Base-by-base conservation (phyloP, 2,797 vertebrate genomes). In the Pagetopsis macropterus region DNA sequence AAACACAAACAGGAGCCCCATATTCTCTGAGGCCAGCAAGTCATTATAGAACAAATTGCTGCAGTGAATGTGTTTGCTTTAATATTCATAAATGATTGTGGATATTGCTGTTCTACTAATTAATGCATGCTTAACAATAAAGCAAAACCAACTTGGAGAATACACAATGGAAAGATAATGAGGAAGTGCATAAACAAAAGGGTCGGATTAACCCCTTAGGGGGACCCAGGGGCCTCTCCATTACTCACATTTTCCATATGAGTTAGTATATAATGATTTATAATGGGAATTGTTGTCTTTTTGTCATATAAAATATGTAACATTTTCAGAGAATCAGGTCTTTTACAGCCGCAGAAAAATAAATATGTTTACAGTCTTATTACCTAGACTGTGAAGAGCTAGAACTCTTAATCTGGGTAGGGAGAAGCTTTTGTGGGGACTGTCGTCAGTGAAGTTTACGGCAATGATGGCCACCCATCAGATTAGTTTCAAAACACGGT, bases 1-100 rank as follows among this genome's bases (percentile, higher is more conserved):
- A 55, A 54, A 65, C 48, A 45, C 2, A 21, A 41, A 3, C 10
- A 23, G 37, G 7, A 15, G 41, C 33, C 64, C 14, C 12, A 14
- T 49, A 31, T 3, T 9, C 17, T 49, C 16, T 17, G 0, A 31
- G 31, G 19, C n/a, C 16, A 23, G 27, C 7, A 54, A 54, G n/a
- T 48, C 21, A n/a, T 21, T n/a, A 23, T 3, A 40, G 21, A 40
- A 46, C 31, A 41, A 23, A 57, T 31, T 57, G 1, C 56, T 43
- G 31, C 8, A 13, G 56, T 54, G 54, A 59, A 64, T 50, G 56
- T 44, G 9, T 72, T 58, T 68, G 31, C 9, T 46, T 44, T 27
- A 15, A 31, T 67, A 27, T 19, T 61, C 19, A 41, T 49, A 61
- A 55, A 56, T 50, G 6, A 27, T 17, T 46, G 7, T 33, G 17